phyloP scores from a whole-genome alignment of 35 echinoderm and acorn worm species.

The Ophioderma brevispina region DNA sequence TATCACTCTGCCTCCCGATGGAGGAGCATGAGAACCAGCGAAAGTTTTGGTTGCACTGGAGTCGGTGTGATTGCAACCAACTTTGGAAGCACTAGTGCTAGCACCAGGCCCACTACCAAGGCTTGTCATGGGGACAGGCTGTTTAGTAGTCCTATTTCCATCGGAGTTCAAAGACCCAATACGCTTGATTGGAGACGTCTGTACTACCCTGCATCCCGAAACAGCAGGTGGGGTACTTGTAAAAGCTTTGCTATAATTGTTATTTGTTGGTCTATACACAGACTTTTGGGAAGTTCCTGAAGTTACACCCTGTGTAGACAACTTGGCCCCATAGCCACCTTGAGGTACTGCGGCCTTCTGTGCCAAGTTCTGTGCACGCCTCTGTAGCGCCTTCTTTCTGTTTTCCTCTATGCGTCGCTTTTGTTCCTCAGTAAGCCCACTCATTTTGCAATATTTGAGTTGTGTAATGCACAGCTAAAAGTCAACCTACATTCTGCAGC shows the following conservation, averaged over 20 bases:
- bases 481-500: too few relatives aligned
- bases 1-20: not conserved
- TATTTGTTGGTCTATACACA: not conserved
- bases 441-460: too few relatives aligned
- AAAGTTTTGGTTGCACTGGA: not conserved
- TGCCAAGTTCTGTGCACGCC: constrained; percentile 31
- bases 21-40: not conserved
- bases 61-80: not conserved
- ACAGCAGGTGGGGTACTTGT: not conserved
- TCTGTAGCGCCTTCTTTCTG: constrained; percentile 46
- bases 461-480: too few relatives aligned
- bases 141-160: too few relatives aligned
- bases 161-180: too few relatives aligned
- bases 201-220: not conserved
- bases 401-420: constrained; percentile 80
- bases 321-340: not conserved
- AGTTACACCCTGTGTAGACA: not conserved
- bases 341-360: not conserved
- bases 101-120: not conserved
- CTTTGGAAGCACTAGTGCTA: not conserved
- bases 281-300: not conserved
- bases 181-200: too few relatives aligned
- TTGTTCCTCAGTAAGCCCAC: constrained; percentile 62
- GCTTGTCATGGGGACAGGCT: not conserved
- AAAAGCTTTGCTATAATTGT: not conserved